Conservation (phyloP, 1,140 invertebrate genomes). For the Scaptomyza graminum region DNA sequence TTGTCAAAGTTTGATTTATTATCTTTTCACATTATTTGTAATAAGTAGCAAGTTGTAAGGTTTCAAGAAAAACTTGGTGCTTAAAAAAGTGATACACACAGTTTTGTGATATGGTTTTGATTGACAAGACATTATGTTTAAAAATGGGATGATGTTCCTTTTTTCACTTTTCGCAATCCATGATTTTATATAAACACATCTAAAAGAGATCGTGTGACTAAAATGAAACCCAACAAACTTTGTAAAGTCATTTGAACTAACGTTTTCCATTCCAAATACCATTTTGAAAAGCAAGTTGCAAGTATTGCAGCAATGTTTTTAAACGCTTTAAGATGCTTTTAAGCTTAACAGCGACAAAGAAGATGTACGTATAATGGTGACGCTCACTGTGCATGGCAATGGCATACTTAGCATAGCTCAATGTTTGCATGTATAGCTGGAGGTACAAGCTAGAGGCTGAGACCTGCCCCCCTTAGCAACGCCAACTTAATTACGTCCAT, state of each 20-base stretch:
- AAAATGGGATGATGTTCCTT: too few species aligned
- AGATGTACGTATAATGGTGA: conserved; percentile 34
- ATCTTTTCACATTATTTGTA: not conserved
- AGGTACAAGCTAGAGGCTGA: conserved; percentile 18
- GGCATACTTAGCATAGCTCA: conserved; percentile 50
- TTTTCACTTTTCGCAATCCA: too few species aligned
- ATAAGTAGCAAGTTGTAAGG: too few species aligned
- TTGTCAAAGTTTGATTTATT: not conserved
- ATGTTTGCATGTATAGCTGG: conserved; percentile 14
- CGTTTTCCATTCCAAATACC: not conserved
- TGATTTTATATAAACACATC: not conserved
- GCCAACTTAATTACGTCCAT: conserved; percentile 62
- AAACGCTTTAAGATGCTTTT: conserved; percentile 24
- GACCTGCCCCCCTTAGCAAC: conserved; percentile 23
- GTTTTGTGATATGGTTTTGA: too few species aligned
- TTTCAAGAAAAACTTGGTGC: not conserved
- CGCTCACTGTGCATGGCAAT: conserved; percentile 66
- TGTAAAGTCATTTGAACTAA: conserved; percentile 8
- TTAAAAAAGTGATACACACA: not conserved
- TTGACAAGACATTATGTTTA: too few species aligned
- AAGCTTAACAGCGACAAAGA: conserved; percentile 22
- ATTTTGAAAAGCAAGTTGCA: conserved; percentile 9
- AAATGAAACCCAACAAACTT: not conserved
- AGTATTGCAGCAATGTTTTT: conserved; percentile 29
- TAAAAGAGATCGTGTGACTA: conserved; percentile 2